Percentiles rank a stretch among this genome's conserved stretches.
Conservation (phyloP, 2,888 invertebrate species). For the Tromatobia lineatoria region DNA sequence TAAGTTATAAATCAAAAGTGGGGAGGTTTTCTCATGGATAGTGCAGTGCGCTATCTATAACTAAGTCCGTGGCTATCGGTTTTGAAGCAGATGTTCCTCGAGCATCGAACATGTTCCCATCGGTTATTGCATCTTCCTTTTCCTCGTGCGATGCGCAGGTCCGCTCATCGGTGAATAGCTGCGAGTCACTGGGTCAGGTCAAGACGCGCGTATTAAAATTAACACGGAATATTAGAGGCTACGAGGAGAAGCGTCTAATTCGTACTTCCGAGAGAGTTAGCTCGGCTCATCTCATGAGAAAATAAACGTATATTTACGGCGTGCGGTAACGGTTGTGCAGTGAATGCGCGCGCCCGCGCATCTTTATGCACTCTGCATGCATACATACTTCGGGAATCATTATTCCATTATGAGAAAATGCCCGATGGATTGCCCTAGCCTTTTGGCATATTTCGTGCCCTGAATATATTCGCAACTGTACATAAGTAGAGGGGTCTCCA, state of each 20-base stretch:
- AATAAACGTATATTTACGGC: constrained; percentile 46
- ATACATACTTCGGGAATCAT: constrained; percentile 18
- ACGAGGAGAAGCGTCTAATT: constrained; percentile 55
- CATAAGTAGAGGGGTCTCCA: not conserved
- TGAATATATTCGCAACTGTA: constrained; percentile 33
- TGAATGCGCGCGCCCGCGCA: constrained; percentile 10
- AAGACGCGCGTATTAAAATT: constrained; percentile 66
- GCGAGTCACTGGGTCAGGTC: constrained; percentile 67
- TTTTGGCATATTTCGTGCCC: constrained; percentile 28
- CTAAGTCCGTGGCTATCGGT: constrained; percentile 48
- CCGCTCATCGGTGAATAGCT: constrained; percentile 13
- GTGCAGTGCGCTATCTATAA: constrained; percentile 62
- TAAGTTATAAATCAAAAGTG: constrained; percentile 74
- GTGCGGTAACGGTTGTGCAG: constrained; percentile 54
- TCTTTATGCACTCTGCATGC: constrained; percentile 1
- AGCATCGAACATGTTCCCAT: constrained; percentile 58
- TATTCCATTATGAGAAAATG: constrained; percentile 30
- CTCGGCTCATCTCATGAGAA: constrained; percentile 60
- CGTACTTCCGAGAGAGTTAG: constrained; percentile 63
- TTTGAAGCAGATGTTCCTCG: constrained; percentile 57
- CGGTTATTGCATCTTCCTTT: constrained; percentile 64
- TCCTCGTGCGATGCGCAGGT: constrained; percentile 40
- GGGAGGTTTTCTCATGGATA: constrained; percentile 71
- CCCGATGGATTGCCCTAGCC: constrained; percentile 14
- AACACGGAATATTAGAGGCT: constrained; percentile 63